Base-by-base conservation (phyloP, 1,140 invertebrate genomes). In the Drosophila pandora region DNA sequence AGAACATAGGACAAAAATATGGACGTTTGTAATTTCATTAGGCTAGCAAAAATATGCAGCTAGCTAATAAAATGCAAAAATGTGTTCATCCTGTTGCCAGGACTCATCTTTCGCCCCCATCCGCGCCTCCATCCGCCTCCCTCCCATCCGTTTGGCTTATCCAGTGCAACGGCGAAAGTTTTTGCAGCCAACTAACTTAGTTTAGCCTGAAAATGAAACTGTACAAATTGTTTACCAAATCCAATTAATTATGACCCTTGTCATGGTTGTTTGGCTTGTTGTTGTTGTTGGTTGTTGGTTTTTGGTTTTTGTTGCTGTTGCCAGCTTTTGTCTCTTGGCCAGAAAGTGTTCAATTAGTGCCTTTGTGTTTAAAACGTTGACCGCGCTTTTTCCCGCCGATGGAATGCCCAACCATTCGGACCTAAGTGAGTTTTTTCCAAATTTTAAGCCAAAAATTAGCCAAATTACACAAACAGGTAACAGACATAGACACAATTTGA, bases 211-310 rank as follows among this genome's bases (percentile, higher is more conserved):
- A 63, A 75, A 64, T 39, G 65, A 67, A 69, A 39, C 67, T 56
- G 59, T 47, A 72, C 71, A 73, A 73, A 73, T 62, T 73, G 70
- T 72, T 73, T 73, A 72, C 57, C 57, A 72, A 73, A 63, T 73
- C 43, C 50, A 73, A 73, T 73, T 73, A 73, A 73, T 72, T 71
- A 61, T 54, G 67, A 32, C 49, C 67, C 55, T 53, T 25, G 10
- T 3, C 39, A 53, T 10, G 17, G 30, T 41, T 72, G 28, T 59
- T 52, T 34, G 23, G 47, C 25, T 28, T 28, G 25, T 39, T 54
- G 34, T 63, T 68, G 12, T 34, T 50, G 28, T 32, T 21, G 7
- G 17, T 3, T 53, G 48, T 68, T 30, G 62, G 25, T 28, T 28
- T 6, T 28, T 28, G 25, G 1, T 6, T 28, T 5, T 28, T 28